Percentiles rank a stretch among this genome's conserved stretches.
Evolutionary conservation across 2,888 invertebrate species (phyloP).

Genomic region (Eilema caniola): DNA sequence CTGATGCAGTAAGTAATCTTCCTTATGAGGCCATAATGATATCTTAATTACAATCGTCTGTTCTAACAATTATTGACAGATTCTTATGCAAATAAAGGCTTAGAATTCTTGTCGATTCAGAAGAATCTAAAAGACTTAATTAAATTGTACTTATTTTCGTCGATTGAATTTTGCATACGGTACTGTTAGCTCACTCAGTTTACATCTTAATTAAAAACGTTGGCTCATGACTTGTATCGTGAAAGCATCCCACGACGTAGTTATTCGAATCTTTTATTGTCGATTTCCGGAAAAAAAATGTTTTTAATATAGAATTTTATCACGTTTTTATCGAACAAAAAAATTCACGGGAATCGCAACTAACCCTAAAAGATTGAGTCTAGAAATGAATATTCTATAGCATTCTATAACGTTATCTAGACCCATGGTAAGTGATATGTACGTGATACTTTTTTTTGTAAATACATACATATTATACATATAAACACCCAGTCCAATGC

Average conservation of each 20-base stretch:
- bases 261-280: no score
- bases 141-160: background rate
- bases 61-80: slow-evolving; percentile 29
- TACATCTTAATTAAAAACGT: background rate
- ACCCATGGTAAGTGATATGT: no score
- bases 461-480: no score
- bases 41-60: slow-evolving; percentile 42
- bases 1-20: slow-evolving; percentile 39
- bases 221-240: background rate
- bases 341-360: no score
- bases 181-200: no score
- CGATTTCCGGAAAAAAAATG: no score
- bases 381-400: background rate
- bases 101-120: background rate
- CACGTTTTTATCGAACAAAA: no score
- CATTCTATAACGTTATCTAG: no score
- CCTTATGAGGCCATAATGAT: slow-evolving; percentile 27
- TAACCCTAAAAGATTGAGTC: background rate
- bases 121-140: background rate
- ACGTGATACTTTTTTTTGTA: no score
- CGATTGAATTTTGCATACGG: no score
- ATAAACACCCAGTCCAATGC: no score
- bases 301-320: no score
- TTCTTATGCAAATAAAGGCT: background rate
- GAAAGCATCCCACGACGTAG: background rate